Evolutionary conservation across 2,888 invertebrate genomes (phyloP), one percentile per base, ranked within the genome.

Genomic region (Phengaris arion): DNA sequence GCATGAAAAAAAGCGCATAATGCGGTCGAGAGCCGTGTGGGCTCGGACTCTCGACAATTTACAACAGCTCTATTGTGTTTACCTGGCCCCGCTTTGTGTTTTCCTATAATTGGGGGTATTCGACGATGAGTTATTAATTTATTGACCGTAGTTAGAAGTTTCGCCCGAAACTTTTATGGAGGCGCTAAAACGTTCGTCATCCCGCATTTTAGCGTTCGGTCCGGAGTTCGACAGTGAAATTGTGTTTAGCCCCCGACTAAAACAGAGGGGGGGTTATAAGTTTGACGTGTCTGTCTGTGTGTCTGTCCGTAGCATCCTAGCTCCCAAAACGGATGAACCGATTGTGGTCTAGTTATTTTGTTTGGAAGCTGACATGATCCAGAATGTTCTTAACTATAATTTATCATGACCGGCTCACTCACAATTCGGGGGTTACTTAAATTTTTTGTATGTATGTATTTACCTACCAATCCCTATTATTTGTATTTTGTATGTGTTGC

Each of bases 111-210:
- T 92, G 92, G 89, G 87, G 89, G 89, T 85, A 91, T 88, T 92
- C 90, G 89, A 89, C 92, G 90, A 89, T 91, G 92, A 92, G 86
- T 93, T 92, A 93, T 93, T 92, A 92, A 92, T 93, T 93, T 93
- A 93, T 93, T 90, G 90, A 85, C 85, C 86, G 85, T 87, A 87
- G 89, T 64, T 64, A 64, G 64, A 64, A 64, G 64, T 89, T 89
- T 88, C 84, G 87, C 85, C 84, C 86, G 82, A 84, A 72, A 85
- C 89, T 91, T 92, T 92, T 93, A 92, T 92, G 85, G 88, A 89
- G 86, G 90, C 91, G 92, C 92, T 92, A 92, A 92, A 93, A 92
- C 85, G 89, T 85, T 84, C 81, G 81, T 82, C 84, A 83, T 80
- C 74, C 77, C 77, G 45, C 57, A 48, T 72, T 70, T 70, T 70